Evolutionary conservation across 2,797 vertebrate species (phyloP).

Genomic region (Manis pentadactyla): DNA sequence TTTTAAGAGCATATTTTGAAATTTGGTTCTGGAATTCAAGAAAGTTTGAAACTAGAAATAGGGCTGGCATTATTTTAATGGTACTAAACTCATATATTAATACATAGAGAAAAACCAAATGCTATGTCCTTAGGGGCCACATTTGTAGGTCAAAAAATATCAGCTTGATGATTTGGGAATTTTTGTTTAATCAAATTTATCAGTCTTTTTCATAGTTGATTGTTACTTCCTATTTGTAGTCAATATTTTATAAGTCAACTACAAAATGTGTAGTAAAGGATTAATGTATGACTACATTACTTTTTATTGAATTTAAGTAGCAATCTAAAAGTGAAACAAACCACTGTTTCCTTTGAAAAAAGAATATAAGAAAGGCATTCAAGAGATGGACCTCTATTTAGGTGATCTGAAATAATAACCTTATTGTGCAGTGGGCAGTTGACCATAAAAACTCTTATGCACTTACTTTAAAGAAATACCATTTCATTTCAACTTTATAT

Average conservation of each 20-base stretch:
- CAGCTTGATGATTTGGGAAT: neutral
- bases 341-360: conserved; percentile 55
- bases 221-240: neutral
- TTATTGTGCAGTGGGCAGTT: conserved; percentile 52
- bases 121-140: neutral
- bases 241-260: neutral
- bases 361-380: neutral
- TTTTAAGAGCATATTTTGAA: conserved; percentile 34
- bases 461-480: conserved; percentile 55
- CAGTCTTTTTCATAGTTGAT: neutral
- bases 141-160: neutral
- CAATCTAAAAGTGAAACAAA: conserved; percentile 42
- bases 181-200: conserved; percentile 9
- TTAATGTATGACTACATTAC: neutral
- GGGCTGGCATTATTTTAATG: neutral
- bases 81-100: neutral
- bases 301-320: neutral
- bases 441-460: conserved; percentile 26
- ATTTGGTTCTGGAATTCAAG: conserved; percentile 2
- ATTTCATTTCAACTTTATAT: neutral
- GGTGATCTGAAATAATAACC: conserved; percentile 60
- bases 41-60: neutral
- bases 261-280: neutral
- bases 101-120: neutral
- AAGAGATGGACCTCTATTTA: conserved; percentile 48